Evolutionary conservation across 1,140 invertebrate genomes (phyloP).

Genomic region (Marisa cornuarietis): DNA sequence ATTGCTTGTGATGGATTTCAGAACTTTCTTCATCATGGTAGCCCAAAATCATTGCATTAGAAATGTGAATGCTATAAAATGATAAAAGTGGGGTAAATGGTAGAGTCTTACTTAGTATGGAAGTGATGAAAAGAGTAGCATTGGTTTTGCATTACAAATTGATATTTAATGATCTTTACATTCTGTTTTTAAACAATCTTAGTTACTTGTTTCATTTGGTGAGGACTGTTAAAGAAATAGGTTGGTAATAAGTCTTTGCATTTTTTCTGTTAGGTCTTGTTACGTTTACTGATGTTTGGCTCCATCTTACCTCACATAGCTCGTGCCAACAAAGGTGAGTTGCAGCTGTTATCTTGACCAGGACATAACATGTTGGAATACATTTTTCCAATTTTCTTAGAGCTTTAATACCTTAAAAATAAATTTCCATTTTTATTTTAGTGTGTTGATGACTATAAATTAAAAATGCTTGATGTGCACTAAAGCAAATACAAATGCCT

Average conservation of each 20-base stretch:
- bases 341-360: not conserved
- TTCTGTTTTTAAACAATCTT: not conserved
- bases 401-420: not conserved
- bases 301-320: slow-evolving; percentile 51
- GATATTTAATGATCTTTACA: too few relatives aligned
- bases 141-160: too few relatives aligned
- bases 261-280: slow-evolving; percentile 49
- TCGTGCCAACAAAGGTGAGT: slow-evolving; percentile 48
- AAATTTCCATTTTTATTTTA: not conserved
- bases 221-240: not conserved
- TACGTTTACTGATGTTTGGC: slow-evolving; percentile 56
- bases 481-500: too few relatives aligned
- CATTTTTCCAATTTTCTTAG: not conserved
- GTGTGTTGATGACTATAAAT: too few relatives aligned
- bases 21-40: too few relatives aligned
- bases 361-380: not conserved
- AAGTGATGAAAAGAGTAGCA: too few relatives aligned
- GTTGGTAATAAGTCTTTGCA: not conserved
- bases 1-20: too few relatives aligned
- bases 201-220: not conserved
- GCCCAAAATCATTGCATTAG: too few relatives aligned
- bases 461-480: too few relatives aligned
- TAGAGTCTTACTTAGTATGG: too few relatives aligned
- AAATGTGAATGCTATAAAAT: too few relatives aligned
- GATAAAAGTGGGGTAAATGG: too few relatives aligned